A percentile compares a stretch with the other conserved stretches of the same genome.
phyloP scores from a whole-genome alignment of 2,888 invertebrate species.

The Machimus rusticus region DNA sequence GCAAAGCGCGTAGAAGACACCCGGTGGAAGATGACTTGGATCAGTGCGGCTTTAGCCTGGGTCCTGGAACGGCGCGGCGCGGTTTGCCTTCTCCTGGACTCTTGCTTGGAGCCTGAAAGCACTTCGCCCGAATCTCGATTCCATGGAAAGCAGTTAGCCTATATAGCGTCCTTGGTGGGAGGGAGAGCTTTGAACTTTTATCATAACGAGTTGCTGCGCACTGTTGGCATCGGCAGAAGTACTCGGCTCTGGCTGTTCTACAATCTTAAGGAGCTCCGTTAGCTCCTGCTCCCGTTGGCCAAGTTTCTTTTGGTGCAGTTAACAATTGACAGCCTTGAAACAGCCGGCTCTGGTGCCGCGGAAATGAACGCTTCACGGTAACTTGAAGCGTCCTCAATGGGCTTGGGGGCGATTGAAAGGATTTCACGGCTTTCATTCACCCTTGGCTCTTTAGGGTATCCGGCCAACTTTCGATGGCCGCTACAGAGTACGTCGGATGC shows the following conservation, averaged over 20 bases:
- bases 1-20: slow-evolving; percentile 33
- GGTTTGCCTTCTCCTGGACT: not conserved
- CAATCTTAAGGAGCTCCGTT: not conserved
- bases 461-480: not conserved
- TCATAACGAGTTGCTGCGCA: slow-evolving; percentile 28
- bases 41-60: not conserved
- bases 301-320: slow-evolving; percentile 28
- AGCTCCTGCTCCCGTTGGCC: not conserved
- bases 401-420: not conserved
- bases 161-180: not conserved
- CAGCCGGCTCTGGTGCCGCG: not conserved
- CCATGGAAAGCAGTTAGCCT: slow-evolving; percentile 11
- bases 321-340: slow-evolving; percentile 29
- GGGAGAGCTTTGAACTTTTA: slow-evolving; percentile 37
- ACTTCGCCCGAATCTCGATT: not conserved
- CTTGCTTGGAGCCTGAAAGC: slow-evolving; percentile 6
- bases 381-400: not conserved
- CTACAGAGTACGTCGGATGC: not conserved
- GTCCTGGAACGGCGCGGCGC: not conserved
- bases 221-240: not conserved
- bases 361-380: slow-evolving; percentile 1
- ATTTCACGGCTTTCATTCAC: not conserved
- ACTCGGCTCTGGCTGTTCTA: not conserved
- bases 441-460: not conserved
- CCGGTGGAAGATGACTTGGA: slow-evolving; percentile 7